Evolutionary conservation across 2,113 vertebrate genomes (phyloP).

Genomic region (Sapajus apella): DNA sequence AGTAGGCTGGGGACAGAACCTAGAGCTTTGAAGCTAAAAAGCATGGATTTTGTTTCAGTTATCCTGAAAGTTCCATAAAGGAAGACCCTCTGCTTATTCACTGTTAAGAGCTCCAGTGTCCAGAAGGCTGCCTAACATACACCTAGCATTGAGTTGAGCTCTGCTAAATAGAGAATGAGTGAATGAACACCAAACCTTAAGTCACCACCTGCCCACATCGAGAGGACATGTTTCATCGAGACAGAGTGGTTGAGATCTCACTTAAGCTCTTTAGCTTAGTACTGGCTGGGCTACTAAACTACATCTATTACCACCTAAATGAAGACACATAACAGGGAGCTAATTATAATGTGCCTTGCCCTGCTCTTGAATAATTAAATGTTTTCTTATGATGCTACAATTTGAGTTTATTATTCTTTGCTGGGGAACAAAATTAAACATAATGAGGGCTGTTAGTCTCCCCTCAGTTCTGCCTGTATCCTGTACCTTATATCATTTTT

Average conservation of each 20-base stretch:
- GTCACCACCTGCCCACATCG: not conserved
- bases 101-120: not conserved
- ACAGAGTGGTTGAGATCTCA: slow-evolving; percentile 35
- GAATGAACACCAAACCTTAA: not conserved
- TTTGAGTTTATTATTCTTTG: slow-evolving; percentile 86
- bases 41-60: not conserved
- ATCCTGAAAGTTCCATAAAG: not conserved
- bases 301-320: slow-evolving; percentile 76
- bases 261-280: slow-evolving; percentile 59
- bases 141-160: not conserved
- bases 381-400: slow-evolving; percentile 85
- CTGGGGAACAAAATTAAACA: slow-evolving; percentile 84
- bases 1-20: not conserved
- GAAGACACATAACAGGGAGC: slow-evolving; percentile 76
- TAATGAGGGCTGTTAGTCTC: slow-evolving; percentile 84
- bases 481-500: slow-evolving; percentile 80
- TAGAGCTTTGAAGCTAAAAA: not conserved
- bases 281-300: slow-evolving; percentile 67
- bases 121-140: not conserved
- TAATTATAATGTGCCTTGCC: slow-evolving; percentile 81
- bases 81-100: not conserved
- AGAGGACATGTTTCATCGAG: not conserved
- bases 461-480: slow-evolving; percentile 63
- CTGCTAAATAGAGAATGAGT: not conserved
- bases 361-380: slow-evolving; percentile 87